Conservation (phyloP, 2,797 vertebrate species). For the Eospalax fontanierii region DNA sequence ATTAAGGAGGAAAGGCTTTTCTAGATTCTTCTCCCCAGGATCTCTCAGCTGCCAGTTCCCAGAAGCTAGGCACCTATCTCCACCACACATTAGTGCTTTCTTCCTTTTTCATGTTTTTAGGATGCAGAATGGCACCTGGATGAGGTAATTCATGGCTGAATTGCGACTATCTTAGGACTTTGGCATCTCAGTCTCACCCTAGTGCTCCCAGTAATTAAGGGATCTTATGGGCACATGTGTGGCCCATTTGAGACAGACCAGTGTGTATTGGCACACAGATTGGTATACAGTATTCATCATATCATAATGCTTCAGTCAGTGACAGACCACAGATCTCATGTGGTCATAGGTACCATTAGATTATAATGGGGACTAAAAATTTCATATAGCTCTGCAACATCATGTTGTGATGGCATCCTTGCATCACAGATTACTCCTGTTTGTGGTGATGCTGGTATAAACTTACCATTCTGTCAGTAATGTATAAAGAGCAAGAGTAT, state of each 20-base stretch:
- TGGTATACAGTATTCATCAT: background rate
- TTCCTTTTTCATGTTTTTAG: slow-evolving; percentile 28
- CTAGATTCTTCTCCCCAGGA: background rate
- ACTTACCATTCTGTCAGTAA: background rate
- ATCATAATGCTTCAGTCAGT: background rate
- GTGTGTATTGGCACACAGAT: background rate
- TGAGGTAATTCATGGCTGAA: background rate
- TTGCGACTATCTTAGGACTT: background rate
- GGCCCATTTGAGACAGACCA: background rate
- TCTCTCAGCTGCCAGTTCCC: background rate
- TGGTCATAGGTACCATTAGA: background rate
- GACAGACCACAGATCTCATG: background rate
- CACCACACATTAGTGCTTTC: background rate
- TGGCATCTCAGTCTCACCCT: background rate
- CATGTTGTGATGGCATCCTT: background rate
- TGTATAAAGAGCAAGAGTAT: background rate
- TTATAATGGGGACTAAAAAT: background rate
- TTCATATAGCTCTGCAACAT: too few relatives aligned
- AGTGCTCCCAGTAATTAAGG: background rate
- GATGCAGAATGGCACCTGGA: background rate
- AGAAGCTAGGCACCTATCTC: background rate
- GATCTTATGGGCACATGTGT: slow-evolving; percentile 1
- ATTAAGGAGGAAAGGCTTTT: background rate
- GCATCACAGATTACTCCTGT: background rate
- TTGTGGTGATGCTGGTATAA: background rate